Evolutionary conservation across 2,888 invertebrate genomes (phyloP).

Genomic region (Lasioglossum malachurum): DNA sequence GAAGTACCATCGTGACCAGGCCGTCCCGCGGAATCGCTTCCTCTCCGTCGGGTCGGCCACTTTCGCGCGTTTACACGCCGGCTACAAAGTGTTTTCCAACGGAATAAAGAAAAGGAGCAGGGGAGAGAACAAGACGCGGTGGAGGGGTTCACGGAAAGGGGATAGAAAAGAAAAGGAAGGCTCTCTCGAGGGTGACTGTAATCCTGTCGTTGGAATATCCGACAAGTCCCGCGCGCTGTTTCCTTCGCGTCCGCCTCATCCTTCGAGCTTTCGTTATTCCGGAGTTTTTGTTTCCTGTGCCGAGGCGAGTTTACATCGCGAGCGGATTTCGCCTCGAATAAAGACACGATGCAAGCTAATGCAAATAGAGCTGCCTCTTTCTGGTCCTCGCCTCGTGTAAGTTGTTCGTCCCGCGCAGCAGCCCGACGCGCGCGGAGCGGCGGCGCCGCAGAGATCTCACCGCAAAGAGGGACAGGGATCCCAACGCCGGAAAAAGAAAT

Average conservation of each 20-base stretch:
- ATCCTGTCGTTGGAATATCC: slow-evolving; percentile 72
- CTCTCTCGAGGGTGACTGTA: slow-evolving; percentile 62
- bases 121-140: neutral
- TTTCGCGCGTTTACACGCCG: slow-evolving; percentile 71
- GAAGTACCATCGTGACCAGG: slow-evolving; percentile 26
- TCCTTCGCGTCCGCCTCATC: slow-evolving; percentile 19
- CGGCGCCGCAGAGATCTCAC: neutral
- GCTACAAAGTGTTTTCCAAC: slow-evolving; percentile 74
- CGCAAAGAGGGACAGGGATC: neutral
- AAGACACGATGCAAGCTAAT: slow-evolving; percentile 56
- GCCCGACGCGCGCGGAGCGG: neutral
- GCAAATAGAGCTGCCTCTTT: slow-evolving; percentile 55
- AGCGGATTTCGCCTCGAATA: slow-evolving; percentile 56
- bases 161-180: slow-evolving; percentile 49
- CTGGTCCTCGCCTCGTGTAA: slow-evolving; percentile 25
- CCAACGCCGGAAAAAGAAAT: neutral
- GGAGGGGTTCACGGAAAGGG: neutral
- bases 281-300: slow-evolving; percentile 54
- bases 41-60: slow-evolving; percentile 34
- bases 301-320: slow-evolving; percentile 50
- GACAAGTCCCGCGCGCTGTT: slow-evolving; percentile 49
- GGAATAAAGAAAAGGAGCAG: slow-evolving; percentile 56
- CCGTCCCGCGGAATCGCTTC: slow-evolving; percentile 48
- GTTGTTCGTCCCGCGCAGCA: slow-evolving; percentile 14
- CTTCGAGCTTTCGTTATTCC: slow-evolving; percentile 35